phyloP scores from a whole-genome alignment of 2,797 vertebrate genomes.

The Malacoctenus gilli region DNA sequence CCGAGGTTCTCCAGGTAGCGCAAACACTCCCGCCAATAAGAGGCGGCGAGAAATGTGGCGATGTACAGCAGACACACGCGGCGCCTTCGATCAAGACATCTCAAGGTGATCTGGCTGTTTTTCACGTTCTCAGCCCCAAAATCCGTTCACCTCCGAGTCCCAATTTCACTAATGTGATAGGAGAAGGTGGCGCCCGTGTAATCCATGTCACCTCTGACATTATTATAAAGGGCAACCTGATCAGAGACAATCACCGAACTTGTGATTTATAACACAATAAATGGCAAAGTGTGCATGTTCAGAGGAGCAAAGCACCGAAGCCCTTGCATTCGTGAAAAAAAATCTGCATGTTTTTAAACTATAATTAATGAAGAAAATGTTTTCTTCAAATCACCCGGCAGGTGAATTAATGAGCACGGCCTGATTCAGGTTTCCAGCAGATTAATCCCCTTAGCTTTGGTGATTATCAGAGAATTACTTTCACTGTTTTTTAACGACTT shows the following conservation, averaged over 20 bases:
- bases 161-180: constrained; percentile 42
- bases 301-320: constrained; percentile 1
- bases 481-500: constrained; percentile 48
- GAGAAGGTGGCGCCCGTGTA: constrained; percentile 25
- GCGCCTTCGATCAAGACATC: constrained; percentile 66
- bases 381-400: constrained; percentile 29
- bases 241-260: constrained; percentile 4
- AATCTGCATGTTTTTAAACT: constrained; percentile 9
- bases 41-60: constrained; percentile 64
- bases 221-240: constrained; percentile 30
- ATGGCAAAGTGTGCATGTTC: background rate
- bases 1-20: constrained; percentile 73
- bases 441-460: constrained; percentile 47
- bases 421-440: constrained; percentile 22
- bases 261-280: constrained; percentile 13
- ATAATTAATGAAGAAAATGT: constrained; percentile 16
- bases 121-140: constrained; percentile 31
- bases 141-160: constrained; percentile 48
- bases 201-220: constrained; percentile 25
- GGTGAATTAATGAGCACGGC: constrained; percentile 14
- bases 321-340: constrained; percentile 7
- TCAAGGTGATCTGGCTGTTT: constrained; percentile 74
- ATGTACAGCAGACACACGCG: constrained; percentile 56
- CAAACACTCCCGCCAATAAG: constrained; percentile 73
- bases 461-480: constrained; percentile 43